Base-by-base conservation (phyloP, 2,113 vertebrate genomes). In the Chaenogobius annularis region DNA sequence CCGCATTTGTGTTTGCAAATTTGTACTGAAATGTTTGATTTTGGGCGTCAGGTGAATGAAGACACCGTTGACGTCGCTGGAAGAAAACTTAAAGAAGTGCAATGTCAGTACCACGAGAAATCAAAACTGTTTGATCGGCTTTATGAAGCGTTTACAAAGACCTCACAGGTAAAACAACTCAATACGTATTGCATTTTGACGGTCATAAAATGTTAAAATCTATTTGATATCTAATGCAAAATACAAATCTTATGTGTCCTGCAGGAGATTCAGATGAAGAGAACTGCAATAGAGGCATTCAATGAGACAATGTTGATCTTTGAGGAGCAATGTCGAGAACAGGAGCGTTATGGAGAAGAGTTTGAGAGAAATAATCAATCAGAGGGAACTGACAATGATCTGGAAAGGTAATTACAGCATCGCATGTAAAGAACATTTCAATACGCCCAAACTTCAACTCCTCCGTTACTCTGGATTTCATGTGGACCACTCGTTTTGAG, bases 201-300 rank as follows among this genome's bases (percentile, higher is more conserved):
- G 14, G 12, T 14, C 11, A 1, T 13, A 23, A 56, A 56, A 5
- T 31, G 10, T 26, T 6, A 58, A 58, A 58, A 23, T 1, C 14
- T 26, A 58, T 58, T 1, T 58, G 5, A 58, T 58, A 9, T 11
- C 22, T 26, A 13, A 26, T 26, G 4, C 50, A 54, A 54, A n/a
- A 54, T 54, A n/a, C 50, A 52, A 15, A 19, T 17, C 48, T 56
- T 56, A 7, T 63, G 19, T 63, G 43, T 72, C 6, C 22, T 75
- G 0, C 72, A 98, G 96, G 97, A 99, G 92, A 98, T 99, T 83
- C 97, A 99, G 89, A 97, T 96, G 96, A 99, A 98, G 83, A 93
- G 96, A 75, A 98, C 96, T 0, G 95, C 96, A 58, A 96, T 98
- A 1, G 97, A 99, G 90, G 95, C 96, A 26, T 96, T 98, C 88